Base-by-base conservation (phyloP, 2,113 vertebrate species). In the Ceyx cyanopectus region DNA sequence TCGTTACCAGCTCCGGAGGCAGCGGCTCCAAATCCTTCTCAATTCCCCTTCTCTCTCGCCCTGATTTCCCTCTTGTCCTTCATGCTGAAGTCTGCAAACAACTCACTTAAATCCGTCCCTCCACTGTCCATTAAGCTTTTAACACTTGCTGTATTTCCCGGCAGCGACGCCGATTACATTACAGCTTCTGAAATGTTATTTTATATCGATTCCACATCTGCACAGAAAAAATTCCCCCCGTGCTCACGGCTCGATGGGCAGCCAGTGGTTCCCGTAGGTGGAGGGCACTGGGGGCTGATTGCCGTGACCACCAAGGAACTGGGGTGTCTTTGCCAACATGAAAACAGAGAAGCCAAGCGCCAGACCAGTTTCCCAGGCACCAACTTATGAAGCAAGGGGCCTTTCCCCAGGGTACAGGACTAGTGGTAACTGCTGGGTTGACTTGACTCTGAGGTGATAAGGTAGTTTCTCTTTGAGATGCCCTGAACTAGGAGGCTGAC, bases 81-180 rank as follows among this genome's bases (percentile, higher is more conserved):
- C 80, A 26, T 84, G 93, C 93, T 94, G 93, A 91, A 89, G 92
- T 88, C 91, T 90, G 95, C 95, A 95, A 89, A 90, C 84, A 77
- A 72, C 87, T 83, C 92, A 67, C 92, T 94, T 67, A 63, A 83
- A 93, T 58, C 85, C 37, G 0, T 85, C 51, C 81, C 79, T 92
- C 61, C 69, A 12, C 90, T 40, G 73, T 17, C 95, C 93, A 91
- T 95, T 94, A 96, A 89, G 94, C 93, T 91, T 84, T 95, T 94
- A 95, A 93, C 92, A 92, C 94, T 85, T 37, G 50, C 82, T 73
- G 65, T 91, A 48, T 62, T 97, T 96, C 95, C 91, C 15, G 12
- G 43, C 82, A 92, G 54, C 22, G 85, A 68, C 2, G 12, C 48
- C 37, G 85, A 29, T 81, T 48, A 5, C 57, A 40, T 94, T 94